These are phyloP conservation scores for Amblyornis subalaris DNA, from an alignment of 2,113 vertebrate genomes.

Conservation along the genomic window DNA sequence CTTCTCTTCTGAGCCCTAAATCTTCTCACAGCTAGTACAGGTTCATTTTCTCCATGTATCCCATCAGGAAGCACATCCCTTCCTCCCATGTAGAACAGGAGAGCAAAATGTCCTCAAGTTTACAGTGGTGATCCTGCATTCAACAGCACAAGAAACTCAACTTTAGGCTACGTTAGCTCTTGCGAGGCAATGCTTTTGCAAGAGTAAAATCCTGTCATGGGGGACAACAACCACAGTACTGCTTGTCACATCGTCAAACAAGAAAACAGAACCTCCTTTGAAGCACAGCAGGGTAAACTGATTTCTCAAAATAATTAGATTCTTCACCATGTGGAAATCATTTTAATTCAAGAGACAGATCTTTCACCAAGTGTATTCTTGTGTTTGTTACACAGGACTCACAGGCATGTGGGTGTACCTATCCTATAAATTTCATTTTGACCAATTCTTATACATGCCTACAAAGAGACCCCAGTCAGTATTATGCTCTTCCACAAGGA, in stretches of 20 bases:
- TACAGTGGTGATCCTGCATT: not conserved
- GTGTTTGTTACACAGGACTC: not conserved
- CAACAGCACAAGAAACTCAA: not conserved
- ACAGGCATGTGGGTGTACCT: fast-evolving
- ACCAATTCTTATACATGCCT: not conserved
- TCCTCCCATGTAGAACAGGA: not conserved
- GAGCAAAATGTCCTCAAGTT: not conserved
- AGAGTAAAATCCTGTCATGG: not conserved
- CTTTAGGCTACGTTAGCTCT: not conserved
- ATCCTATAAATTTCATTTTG: not conserved
- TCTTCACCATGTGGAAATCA: not conserved
- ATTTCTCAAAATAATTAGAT: not conserved
- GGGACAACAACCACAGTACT: not conserved
- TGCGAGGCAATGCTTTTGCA: not conserved
- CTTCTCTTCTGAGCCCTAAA: not conserved
- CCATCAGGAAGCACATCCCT: not conserved
- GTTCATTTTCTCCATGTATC: not conserved
- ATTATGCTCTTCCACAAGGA: not conserved
- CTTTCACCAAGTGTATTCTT: not conserved
- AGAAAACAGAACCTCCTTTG: not conserved
- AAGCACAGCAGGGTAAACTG: not conserved
- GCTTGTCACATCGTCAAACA: not conserved
- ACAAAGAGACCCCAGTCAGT: not conserved
- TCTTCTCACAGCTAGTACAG: not conserved
- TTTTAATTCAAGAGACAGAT: not conserved